phyloP scores from a whole-genome alignment of 1,140 invertebrate species.

The Drosophila kohkoa region DNA sequence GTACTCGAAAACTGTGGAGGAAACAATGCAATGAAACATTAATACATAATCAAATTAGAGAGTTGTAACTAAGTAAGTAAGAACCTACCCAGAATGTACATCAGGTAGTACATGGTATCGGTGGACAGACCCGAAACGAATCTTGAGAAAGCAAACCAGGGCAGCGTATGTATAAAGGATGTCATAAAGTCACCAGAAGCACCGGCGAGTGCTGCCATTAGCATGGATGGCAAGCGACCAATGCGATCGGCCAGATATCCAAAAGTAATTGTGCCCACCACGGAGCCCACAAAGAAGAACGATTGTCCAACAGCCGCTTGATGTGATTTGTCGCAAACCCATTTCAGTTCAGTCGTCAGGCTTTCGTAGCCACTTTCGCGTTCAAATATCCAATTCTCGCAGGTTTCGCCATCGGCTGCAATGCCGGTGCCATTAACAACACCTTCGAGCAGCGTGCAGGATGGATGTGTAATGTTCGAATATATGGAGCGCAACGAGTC shows the following conservation, averaged over 20 bases:
- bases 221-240: slow-evolving; percentile 86
- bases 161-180: slow-evolving; percentile 84
- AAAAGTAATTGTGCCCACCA: slow-evolving; percentile 86
- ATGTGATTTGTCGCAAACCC: slow-evolving; percentile 87
- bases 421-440: slow-evolving; percentile 57
- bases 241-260: slow-evolving; percentile 86
- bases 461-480: slow-evolving; percentile 57
- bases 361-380: slow-evolving; percentile 85
- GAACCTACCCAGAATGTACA: slow-evolving; percentile 87
- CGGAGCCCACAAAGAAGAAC: slow-evolving; percentile 87
- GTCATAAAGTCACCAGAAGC: slow-evolving; percentile 86
- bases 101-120: slow-evolving; percentile 87
- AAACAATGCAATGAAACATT: too few species aligned
- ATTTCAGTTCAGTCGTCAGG: slow-evolving; percentile 86
- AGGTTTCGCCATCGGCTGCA: slow-evolving; percentile 57
- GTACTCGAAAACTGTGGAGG: slow-evolving; percentile 86
- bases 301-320: slow-evolving; percentile 86
- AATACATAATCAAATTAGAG: too few species aligned
- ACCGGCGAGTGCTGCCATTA: slow-evolving; percentile 85
- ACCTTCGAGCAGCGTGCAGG: slow-evolving; percentile 60
- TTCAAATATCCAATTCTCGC: slow-evolving; percentile 85
- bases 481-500: slow-evolving; percentile 59
- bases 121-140: slow-evolving; percentile 87
- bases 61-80: too few species aligned
- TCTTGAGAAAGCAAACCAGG: slow-evolving; percentile 85